Evolutionary conservation across 37 sponge, comb jelly and placozoan species (phyloP).

Genomic region (Diacarnus erythraeanus): DNA sequence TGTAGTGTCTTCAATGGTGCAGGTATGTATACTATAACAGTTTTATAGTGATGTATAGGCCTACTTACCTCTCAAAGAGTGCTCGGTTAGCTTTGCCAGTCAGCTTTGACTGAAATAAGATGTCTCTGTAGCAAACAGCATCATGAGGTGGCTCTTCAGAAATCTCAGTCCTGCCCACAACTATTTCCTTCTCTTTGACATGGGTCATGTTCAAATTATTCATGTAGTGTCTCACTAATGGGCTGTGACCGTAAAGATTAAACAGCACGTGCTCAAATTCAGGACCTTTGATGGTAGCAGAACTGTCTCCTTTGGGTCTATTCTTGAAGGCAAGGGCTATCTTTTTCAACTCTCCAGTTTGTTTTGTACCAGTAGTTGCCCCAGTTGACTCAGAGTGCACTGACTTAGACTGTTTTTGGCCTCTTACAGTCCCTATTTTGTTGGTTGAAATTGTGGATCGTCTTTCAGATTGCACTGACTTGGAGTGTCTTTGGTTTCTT

Average conservation of each 20-base stretch:
- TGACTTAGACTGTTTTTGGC: too few species aligned
- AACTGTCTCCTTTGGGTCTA: neutral
- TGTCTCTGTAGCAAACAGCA: constrained; percentile 6
- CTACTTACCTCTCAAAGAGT: too few species aligned
- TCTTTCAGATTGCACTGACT: too few species aligned
- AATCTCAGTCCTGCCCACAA: constrained; percentile 71
- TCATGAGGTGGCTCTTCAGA: constrained; percentile 17
- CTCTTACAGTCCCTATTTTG: too few species aligned
- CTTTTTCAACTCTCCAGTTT: neutral
- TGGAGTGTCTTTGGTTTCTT: too few species aligned
- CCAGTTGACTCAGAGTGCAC: too few species aligned
- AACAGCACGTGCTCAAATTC: constrained; percentile 69
- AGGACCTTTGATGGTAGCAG: constrained; percentile 32
- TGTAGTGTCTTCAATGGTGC: constrained; percentile 14
- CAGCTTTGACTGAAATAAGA: constrained; percentile 25
- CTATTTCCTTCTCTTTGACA: constrained; percentile 23
- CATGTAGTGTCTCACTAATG: constrained; percentile 72
- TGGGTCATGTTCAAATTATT: neutral
- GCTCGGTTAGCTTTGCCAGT: neutral
- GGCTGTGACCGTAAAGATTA: constrained; percentile 77
- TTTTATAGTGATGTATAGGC: too few species aligned
- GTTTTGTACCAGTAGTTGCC: neutral
- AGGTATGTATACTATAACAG: neutral
- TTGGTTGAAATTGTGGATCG: too few species aligned
- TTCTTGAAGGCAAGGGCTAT: neutral